Base-by-base conservation (phyloP, 2,888 invertebrate genomes). In the Tenthredo scrophulariae region DNA sequence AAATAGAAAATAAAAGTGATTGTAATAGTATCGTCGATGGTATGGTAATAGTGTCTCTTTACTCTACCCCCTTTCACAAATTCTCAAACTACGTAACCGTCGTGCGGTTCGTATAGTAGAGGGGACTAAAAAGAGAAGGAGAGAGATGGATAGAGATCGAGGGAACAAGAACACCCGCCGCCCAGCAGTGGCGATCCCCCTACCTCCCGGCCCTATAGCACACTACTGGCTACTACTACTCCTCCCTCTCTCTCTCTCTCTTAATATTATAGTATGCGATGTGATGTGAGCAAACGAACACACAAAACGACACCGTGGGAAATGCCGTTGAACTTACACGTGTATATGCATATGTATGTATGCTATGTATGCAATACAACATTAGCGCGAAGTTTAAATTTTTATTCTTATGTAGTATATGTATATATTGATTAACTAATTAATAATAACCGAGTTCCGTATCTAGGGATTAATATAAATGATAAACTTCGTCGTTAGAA, bases 241-340 rank as follows among this genome's bases (percentile, higher is more conserved):
- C 80, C 79, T 86, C 77, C 84, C 74, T 65, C 62, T 62, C 18
- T 83, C 82, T 84, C 79, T 79, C 62, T 87, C 75, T 50, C 85
- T 83, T 58, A 77, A 79, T 83, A 85, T 37, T 2, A 72, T 83
- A 80, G 72, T 54, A 50, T 86, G 62, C 26, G 62, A 62, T 54
- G 54, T n/a, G 54, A 54, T 54, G 54, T 62, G 22, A 62, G 62
- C 62, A 4, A 62, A 26, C 62, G 62, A 62, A 67, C 67, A 67
- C 15, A 67, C 77, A 29, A 46, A 33, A 62, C 62, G 77, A 83
- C 89, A 89, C 90, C 92, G 92, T 92, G 92, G 92, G 92, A 92
- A 91, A 92, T 91, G 90, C 91, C 91, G 90, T 90, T 91, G 89
- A 91, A 91, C 90, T 90, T 89, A 9, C 29, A 43, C 22, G 9